phyloP scores from a whole-genome alignment of 2,888 invertebrate species.

The Meloe dianella region DNA sequence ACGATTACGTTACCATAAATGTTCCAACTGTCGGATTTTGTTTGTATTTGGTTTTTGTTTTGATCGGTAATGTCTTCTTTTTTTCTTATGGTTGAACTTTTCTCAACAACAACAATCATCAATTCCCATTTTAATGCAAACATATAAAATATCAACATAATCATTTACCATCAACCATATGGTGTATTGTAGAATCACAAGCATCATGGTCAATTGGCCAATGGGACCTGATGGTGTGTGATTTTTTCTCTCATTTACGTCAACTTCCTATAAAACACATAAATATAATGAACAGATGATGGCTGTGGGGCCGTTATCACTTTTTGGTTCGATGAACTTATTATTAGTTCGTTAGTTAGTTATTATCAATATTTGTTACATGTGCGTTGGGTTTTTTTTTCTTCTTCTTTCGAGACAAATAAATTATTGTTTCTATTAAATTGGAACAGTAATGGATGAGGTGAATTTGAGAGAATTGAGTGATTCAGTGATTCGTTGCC shows the following conservation, averaged over 20 bases:
- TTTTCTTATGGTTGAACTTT: no score
- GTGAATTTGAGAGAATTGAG: no score
- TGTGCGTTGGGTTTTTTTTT: no score
- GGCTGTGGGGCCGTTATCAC: conserved; percentile 31
- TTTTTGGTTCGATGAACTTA: conserved; percentile 32
- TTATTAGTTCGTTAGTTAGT: not conserved
- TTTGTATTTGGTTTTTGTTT: no score
- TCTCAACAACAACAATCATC: not conserved
- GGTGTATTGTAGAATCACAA: conserved; percentile 30
- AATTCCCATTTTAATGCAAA: not conserved
- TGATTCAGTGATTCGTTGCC: no score
- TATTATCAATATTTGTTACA: not conserved
- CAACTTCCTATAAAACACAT: not conserved
- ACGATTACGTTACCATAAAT: not conserved
- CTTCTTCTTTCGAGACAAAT: not conserved
- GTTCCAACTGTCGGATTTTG: not conserved
- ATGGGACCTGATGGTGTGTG: conserved; percentile 21
- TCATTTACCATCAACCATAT: conserved; percentile 33
- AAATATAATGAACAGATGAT: conserved; percentile 10
- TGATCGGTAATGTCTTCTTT: not conserved
- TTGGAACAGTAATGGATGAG: no score
- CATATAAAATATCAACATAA: conserved; percentile 21
- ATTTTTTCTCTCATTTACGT: conserved; percentile 21
- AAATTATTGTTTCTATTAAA: not conserved
- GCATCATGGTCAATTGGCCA: conserved; percentile 26